Evolutionary conservation across 2,113 vertebrate genomes (phyloP).

Genomic region (Martes martes): DNA sequence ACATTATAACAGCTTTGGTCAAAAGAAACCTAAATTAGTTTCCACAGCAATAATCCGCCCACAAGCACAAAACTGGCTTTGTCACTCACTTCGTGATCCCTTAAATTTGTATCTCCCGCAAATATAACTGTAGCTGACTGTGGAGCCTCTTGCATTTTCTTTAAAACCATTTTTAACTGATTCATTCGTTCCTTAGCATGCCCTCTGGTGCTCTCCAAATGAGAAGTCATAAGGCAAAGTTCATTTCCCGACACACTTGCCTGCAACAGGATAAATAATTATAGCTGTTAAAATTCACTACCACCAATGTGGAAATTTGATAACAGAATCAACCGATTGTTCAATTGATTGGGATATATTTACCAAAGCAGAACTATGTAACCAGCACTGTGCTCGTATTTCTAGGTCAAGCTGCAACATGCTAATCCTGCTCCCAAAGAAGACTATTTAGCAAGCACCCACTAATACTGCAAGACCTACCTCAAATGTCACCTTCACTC

Average conservation of each 20-base stretch:
- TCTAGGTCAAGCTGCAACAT: not conserved
- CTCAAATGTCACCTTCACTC: not conserved
- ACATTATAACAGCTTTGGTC: not conserved
- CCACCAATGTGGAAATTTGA: not conserved
- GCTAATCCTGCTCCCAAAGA: not conserved
- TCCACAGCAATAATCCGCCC: not conserved
- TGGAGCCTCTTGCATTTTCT: slow-evolving; percentile 84
- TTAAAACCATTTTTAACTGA: slow-evolving; percentile 87
- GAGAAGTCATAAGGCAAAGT: slow-evolving; percentile 95
- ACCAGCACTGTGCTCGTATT: not conserved
- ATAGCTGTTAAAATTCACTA: not conserved
- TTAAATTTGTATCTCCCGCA: slow-evolving; percentile 96
- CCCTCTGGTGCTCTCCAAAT: slow-evolving; percentile 94
- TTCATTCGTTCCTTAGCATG: slow-evolving; percentile 88
- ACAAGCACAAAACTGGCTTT: not conserved
- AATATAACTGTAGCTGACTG: slow-evolving; percentile 90
- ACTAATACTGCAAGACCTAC: not conserved
- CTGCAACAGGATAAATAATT: slow-evolving; percentile 72
- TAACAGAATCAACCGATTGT: not conserved
- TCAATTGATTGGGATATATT: not conserved
- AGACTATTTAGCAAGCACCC: not conserved
- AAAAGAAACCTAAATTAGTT: not conserved
- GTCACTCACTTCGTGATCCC: slow-evolving; percentile 89
- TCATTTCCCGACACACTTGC: slow-evolving; percentile 86
- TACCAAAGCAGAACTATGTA: not conserved